Conservation (phyloP, 2,113 vertebrate species). For the Protobothrops flavoviridis region DNA sequence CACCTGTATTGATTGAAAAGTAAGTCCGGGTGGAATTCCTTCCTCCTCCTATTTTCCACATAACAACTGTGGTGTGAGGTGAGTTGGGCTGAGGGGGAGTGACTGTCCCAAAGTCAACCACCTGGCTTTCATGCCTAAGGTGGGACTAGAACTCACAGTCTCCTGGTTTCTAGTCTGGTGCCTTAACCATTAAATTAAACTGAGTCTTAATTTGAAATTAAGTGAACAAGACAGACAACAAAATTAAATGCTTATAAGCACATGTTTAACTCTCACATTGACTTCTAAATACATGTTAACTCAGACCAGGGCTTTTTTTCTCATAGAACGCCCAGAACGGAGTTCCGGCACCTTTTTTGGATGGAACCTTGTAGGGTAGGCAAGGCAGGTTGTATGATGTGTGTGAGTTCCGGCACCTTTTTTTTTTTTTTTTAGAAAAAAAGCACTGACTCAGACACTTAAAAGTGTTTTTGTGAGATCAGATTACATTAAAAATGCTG, state of each 20-base stretch:
- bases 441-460: neutral
- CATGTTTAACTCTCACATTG: neutral
- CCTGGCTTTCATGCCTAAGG: neutral
- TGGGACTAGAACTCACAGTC: neutral
- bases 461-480: neutral
- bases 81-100: neutral
- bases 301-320: neutral
- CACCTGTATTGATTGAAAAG: neutral
- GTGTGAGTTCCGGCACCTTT: too few species aligned
- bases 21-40: neutral
- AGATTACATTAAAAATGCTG: neutral
- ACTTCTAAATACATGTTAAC: neutral
- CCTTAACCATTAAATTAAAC: neutral
- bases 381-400: too few species aligned
- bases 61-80: neutral
- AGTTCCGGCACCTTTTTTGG: too few species aligned
- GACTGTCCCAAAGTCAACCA: neutral
- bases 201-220: neutral
- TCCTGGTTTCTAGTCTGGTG: neutral
- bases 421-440: too few species aligned
- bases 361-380: too few species aligned
- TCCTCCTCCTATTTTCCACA: neutral
- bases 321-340: too few species aligned
- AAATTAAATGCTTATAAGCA: neutral
- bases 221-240: neutral